Base-by-base conservation (phyloP, 1,140 invertebrate genomes). In the Apis florea region DNA sequence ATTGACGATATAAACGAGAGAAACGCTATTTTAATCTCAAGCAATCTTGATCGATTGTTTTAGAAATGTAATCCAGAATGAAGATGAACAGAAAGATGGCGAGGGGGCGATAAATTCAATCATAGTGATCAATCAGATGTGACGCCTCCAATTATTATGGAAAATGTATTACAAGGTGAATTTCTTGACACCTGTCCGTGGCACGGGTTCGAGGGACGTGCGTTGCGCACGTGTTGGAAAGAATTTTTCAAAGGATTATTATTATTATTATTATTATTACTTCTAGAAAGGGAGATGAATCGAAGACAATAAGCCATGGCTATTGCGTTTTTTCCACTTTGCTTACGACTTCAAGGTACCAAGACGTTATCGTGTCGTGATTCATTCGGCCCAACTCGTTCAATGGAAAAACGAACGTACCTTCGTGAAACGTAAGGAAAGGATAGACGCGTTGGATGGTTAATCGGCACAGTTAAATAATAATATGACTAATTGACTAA, bases 81-180 rank as follows among this genome's bases (percentile, higher is more conserved):
- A 40, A 40, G 31, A 40, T 6, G 31, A 40, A 40, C 31, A 0
- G 31, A 40, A 40, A 40, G 31, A 40, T 40, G 31, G 53, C 13
- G 26, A 40, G n/a, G 19, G 9, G 17, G 5, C 21, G 70, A n/a
- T 58, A 72, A 72, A 72, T 75, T 75, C 73, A 53, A 64, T 75
- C 53, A 64, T 64, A 5, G 49, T 24, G 40, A 75, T 63, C 24
- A 8, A 51, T 75, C 59, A 64, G 73, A 64, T 24, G 53, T 8
- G 47, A 26, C 59, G 58, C 15, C n/a, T 51, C 59, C 47, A 1
- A 31, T 64, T 10, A 51, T 63, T 73, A 49, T 40, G 47, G 59
- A 26, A 75, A 53, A 75, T 75, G 61, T 75, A 75, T 75, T 75
- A 75, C 73, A 75, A 75, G 73, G 73, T 74, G 47, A 74, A 31